These are phyloP conservation scores for Pyrocephalus nanus DNA, from an alignment of 2,797 vertebrate genomes.

Conservation along the genomic window DNA sequence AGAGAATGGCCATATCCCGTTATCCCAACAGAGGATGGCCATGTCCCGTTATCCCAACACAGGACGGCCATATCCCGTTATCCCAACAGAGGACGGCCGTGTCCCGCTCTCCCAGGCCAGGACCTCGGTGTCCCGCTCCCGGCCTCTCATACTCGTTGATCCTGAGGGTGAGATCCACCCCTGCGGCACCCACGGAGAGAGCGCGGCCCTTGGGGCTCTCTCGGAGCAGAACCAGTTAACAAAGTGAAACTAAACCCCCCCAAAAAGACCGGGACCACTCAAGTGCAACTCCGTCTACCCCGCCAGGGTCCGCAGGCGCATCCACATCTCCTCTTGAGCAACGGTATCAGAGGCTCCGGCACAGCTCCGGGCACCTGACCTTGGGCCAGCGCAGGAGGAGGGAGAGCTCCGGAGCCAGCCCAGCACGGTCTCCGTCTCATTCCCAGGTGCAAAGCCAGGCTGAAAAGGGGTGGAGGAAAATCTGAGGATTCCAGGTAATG, in stretches of 20 bases:
- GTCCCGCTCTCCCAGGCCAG: neutral
- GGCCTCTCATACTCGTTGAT: slow-evolving; percentile 42
- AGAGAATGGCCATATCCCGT: accelerated
- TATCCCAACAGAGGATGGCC: neutral
- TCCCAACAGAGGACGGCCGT: too few species aligned
- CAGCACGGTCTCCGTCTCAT: slow-evolving; percentile 48
- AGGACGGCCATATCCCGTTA: too few species aligned
- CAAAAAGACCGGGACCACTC: slow-evolving; percentile 29
- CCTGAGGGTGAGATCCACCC: slow-evolving; percentile 38
- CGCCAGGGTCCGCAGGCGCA: slow-evolving; percentile 65
- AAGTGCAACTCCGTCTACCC: slow-evolving; percentile 67
- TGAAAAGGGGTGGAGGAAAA: slow-evolving; percentile 64
- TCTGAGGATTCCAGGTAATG: slow-evolving; percentile 69
- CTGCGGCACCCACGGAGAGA: slow-evolving; percentile 14
- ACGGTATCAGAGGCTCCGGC: slow-evolving; percentile 45
- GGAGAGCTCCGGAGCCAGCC: slow-evolving; percentile 44
- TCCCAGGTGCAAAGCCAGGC: slow-evolving; percentile 60
- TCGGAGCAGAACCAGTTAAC: too few species aligned
- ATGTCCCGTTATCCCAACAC: too few species aligned
- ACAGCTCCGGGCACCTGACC: neutral
- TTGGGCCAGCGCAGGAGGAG: slow-evolving; percentile 55
- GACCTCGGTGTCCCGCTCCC: neutral
- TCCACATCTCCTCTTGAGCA: slow-evolving; percentile 56
- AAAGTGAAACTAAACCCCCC: neutral
- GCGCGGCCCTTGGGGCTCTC: neutral